Conservation (phyloP, 2,888 invertebrate species). For the Toxonevra muliebris region DNA sequence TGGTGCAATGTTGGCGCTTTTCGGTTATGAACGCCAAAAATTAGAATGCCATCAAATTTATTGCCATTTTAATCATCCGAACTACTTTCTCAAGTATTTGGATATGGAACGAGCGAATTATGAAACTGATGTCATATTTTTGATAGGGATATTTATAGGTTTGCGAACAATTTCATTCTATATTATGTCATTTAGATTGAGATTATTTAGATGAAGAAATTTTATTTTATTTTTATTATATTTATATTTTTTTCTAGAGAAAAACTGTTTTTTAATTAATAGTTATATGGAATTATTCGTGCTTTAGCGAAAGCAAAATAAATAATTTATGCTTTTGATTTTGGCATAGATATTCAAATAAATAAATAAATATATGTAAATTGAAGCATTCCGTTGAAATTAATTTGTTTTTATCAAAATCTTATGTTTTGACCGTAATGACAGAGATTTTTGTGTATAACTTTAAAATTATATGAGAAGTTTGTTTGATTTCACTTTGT, state of each 20-base stretch:
- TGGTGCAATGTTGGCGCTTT: constrained; percentile 81
- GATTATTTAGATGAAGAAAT: constrained; percentile 63
- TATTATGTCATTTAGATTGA: constrained; percentile 73
- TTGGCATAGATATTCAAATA: background rate
- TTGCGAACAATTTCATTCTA: constrained; percentile 74
- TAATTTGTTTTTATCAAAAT: constrained; percentile 11
- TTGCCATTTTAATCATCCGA: constrained; percentile 78
- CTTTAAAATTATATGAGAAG: constrained; percentile 13
- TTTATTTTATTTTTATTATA: too few species aligned
- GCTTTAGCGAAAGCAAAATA: too few species aligned
- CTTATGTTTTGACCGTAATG: constrained; percentile 18
- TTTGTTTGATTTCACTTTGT: background rate
- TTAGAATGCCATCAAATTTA: constrained; percentile 79
- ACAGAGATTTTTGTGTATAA: constrained; percentile 6
- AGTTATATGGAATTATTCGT: too few species aligned
- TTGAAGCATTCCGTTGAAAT: background rate
- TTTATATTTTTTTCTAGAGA: too few species aligned
- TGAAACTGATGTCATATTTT: constrained; percentile 71
- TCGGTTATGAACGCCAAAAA: constrained; percentile 80
- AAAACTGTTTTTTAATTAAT: too few species aligned
- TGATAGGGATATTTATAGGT: constrained; percentile 72
- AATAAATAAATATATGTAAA: background rate
- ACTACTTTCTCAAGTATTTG: constrained; percentile 77
- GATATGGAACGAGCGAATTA: constrained; percentile 77
- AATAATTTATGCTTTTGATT: background rate